A percentile compares a stretch with the other conserved stretches of the same genome.
Evolutionary conservation across 2,113 vertebrate species (phyloP).

Genomic region (Murina feae): DNA sequence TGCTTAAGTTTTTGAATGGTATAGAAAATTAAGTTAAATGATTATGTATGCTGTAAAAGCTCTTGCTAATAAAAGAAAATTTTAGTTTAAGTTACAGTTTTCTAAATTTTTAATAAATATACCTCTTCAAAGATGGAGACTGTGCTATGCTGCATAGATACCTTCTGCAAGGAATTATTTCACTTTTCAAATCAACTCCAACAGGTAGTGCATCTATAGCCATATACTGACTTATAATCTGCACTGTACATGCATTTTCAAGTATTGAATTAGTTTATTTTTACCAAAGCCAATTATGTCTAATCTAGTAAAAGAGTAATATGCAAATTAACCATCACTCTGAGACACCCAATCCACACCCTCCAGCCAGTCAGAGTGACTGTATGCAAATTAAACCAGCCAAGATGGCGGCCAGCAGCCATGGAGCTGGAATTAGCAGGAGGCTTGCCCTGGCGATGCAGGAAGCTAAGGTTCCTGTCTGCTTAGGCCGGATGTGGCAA

Average conservation of each 20-base stretch:
- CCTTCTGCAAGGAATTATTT: conserved; percentile 9
- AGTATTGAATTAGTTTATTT: background rate
- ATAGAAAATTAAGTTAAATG: background rate
- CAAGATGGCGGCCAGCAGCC: too few relatives aligned
- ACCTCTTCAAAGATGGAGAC: background rate
- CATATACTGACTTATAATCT: background rate
- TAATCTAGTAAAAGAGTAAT: too few relatives aligned
- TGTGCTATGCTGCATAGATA: background rate
- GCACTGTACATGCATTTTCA: background rate
- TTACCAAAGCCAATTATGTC: background rate
- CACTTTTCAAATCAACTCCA: background rate
- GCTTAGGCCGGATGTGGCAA: too few relatives aligned
- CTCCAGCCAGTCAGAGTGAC: too few relatives aligned
- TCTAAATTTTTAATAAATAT: background rate
- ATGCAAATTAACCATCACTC: too few relatives aligned
- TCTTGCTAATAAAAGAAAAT: background rate
- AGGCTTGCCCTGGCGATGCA: too few relatives aligned
- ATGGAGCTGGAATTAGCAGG: too few relatives aligned
- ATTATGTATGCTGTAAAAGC: background rate
- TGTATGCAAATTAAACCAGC: too few relatives aligned
- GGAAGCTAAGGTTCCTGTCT: too few relatives aligned
- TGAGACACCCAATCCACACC: too few relatives aligned
- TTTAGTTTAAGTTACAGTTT: background rate
- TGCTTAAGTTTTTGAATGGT: background rate
- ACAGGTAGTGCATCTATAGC: background rate